These are phyloP conservation scores for Oncorhynchus masou DNA, from an alignment of 2,113 vertebrate species.

Conservation along the genomic window DNA sequence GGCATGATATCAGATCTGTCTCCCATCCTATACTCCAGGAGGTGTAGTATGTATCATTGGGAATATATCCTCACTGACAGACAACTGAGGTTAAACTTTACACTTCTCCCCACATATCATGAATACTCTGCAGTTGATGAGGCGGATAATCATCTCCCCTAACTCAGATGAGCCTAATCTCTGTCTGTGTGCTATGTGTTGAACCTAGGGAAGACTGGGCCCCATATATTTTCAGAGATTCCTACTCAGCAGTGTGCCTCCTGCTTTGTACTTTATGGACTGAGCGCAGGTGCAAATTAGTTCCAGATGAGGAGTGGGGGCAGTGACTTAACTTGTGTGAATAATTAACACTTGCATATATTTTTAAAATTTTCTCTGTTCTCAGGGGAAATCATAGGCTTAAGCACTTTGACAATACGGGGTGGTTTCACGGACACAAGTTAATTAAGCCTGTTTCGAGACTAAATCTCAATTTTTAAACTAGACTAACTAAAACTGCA, in stretches of 20 bases:
- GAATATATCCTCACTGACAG: no score
- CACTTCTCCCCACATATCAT: neutral
- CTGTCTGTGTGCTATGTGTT: neutral
- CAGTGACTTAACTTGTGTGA: neutral
- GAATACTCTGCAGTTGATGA: neutral
- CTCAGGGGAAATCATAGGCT: no score
- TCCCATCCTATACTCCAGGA: no score
- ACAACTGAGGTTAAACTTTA: neutral
- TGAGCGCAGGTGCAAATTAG: neutral
- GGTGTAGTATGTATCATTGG: no score
- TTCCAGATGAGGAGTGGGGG: neutral
- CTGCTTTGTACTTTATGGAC: neutral
- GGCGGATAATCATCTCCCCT: neutral
- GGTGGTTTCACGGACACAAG: no score
- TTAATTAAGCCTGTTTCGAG: no score
- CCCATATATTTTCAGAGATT: neutral
- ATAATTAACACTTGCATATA: neutral
- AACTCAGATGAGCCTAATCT: neutral
- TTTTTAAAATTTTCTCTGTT: no score
- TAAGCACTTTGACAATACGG: neutral
- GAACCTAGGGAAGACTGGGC: neutral
- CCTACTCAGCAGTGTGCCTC: neutral
- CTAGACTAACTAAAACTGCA: no score
- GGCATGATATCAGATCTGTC: no score
- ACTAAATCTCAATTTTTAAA: no score